Conservation (phyloP, 1,140 invertebrate genomes). For the Bicyclus anynana region DNA sequence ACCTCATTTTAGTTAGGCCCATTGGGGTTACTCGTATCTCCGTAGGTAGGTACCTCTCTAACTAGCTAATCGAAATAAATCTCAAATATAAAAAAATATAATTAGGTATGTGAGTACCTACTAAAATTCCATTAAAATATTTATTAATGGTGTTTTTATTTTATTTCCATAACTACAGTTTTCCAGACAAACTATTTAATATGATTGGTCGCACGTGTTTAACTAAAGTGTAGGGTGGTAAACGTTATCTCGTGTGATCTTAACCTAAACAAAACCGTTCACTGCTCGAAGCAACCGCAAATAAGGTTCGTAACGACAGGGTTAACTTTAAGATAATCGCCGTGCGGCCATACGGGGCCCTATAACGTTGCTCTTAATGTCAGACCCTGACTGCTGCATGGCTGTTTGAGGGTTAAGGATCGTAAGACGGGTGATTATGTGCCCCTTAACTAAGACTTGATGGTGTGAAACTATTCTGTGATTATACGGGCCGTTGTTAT, state of each 20-base stretch:
- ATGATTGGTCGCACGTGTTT: no score
- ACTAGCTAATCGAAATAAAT: no score
- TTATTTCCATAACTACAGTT: no score
- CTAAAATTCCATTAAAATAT: no score
- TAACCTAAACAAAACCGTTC: conserved; percentile 30
- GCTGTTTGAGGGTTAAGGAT: conserved; percentile 45
- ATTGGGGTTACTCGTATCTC: no score
- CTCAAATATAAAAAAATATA: no score
- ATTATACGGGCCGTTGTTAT: conserved; percentile 16
- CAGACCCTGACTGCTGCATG: conserved; percentile 36
- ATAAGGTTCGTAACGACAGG: conserved; percentile 59
- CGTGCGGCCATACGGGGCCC: conserved; percentile 39
- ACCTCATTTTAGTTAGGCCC: no score
- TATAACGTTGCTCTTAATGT: conserved; percentile 56
- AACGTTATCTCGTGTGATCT: conserved; percentile 28
- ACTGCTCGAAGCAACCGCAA: conserved; percentile 44
- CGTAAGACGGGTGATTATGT: conserved; percentile 37
- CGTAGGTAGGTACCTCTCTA: no score
- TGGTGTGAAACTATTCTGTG: conserved; percentile 23
- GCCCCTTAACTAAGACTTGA: conserved; percentile 17
- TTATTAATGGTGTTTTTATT: no score
- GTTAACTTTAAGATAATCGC: conserved; percentile 70
- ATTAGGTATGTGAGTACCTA: no score
- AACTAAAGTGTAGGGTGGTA: no score
- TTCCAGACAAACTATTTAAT: no score